Base-by-base conservation (phyloP, 2,113 vertebrate species). In the Chloebia gouldiae region DNA sequence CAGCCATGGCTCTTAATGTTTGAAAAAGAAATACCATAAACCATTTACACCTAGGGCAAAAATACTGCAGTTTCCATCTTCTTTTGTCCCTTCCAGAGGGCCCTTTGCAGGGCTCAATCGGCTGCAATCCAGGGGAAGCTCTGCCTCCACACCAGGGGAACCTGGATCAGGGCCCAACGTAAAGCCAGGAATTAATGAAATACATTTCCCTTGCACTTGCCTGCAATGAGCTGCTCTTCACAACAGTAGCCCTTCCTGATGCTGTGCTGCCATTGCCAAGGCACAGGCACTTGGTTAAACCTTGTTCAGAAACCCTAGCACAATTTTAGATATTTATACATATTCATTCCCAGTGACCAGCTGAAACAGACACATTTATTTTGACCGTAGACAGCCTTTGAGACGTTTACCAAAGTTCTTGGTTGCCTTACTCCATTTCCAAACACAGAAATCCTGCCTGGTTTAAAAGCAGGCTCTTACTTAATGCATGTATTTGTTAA, bases 1-100 rank as follows among this genome's bases (percentile, higher is more conserved):
- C 33, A 69, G 45, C 3, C 7, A 0, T 1, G 8, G 40, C 50
- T 57, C 15, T 17, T 14, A 23, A 14, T 3, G 1, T 18, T 22
- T 37, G 16, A 12, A 18, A 49, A 31, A 54, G 8, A 54, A 40
- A 21, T 3, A 14, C 22, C 9, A 2, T 1, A 21, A 49, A 59
- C 10, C n/a, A 11, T 16, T 45, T 10, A 30, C 7, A 23, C 31
- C 42, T 3, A 8, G 30, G 51, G 40, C 33, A 14, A 49, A 61
- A 63, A 15, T 0, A 8, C 24, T 57, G 35, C 40, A 11, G 3
- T 15, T 50, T 23, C 53, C 53, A 15, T 4, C 15, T 50, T 49
- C 33, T 23, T 18, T 54, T 39, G 17, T 5, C 30, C 37, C n/a
- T 60, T 51, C 35, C 33, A 18, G 16, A 0, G 0, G 13, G 45